These are phyloP conservation scores for Leptinotarsa defecta DNA, from an alignment of 1,140 invertebrate species.

Conservation along the genomic window DNA sequence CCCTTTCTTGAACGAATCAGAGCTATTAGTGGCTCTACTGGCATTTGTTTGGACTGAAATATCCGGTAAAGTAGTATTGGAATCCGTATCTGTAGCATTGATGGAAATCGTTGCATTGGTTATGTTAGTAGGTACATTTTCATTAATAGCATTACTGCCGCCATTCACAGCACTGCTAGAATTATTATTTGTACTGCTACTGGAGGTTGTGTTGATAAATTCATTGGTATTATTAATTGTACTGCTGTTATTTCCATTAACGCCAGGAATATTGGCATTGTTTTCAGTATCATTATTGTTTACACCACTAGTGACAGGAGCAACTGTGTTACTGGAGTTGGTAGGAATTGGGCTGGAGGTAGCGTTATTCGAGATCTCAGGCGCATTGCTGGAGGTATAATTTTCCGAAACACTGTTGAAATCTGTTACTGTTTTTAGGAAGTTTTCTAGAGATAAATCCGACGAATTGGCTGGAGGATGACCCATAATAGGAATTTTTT, in stretches of 20 bases:
- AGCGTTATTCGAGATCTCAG: too few species aligned
- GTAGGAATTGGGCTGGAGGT: constrained; percentile 20
- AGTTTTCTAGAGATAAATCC: constrained; percentile 77
- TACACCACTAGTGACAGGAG: too few species aligned
- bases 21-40: constrained; percentile 32
- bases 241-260: background rate
- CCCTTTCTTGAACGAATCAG: constrained; percentile 62
- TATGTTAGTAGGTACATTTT: too few species aligned
- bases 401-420: constrained; percentile 51
- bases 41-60: too few species aligned
- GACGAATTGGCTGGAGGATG: constrained; percentile 76
- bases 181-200: background rate
- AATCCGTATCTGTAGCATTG: too few species aligned
- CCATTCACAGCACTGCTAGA: too few species aligned
- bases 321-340: background rate
- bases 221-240: background rate
- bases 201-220: background rate
- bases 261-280: background rate
- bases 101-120: too few species aligned
- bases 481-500: constrained; percentile 77
- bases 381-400: too few species aligned
- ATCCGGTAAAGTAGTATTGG: too few species aligned
- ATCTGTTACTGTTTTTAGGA: constrained; percentile 65
- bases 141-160: too few species aligned
- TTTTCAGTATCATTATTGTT: too few species aligned